Base-by-base conservation (phyloP, 2,888 invertebrate species). In the Synanthedon myopaeformis region DNA sequence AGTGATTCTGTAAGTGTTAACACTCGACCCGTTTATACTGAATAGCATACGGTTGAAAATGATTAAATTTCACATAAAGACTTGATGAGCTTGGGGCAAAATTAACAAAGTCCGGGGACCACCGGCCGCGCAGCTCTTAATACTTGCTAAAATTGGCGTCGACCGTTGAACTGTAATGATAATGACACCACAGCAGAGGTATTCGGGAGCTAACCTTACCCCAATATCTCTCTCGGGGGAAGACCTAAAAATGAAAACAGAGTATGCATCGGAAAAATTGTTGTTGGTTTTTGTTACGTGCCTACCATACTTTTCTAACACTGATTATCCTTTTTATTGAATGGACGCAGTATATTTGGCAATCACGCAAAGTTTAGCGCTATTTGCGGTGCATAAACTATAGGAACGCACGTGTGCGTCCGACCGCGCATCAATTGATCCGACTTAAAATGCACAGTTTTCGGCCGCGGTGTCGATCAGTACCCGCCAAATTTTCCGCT, bases 311-410 rank as follows among this genome's bases (percentile, higher is more conserved):
- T 35, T 35, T 35, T 12, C 13, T 14, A 17, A 17, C 11, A 2
- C 17, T 17, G 17, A 17, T 23, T 5, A 12, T 23, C 8, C 35
- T 35, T 35, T 35, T 8, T 35, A 10, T 35, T 35, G 8, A 35
- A 35, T 35, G 35, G 35, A 35, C 35, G 6, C 35, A 35, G 45
- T 49, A 73, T 72, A 76, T 80, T 85, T 86, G 85, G 85, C 82
- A 82, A 73, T 75, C 72, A 74, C 74, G 72, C 83, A 79, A 78
- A 79, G 82, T 76, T 74, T 72, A 66, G 82, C 67, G 84, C 87
- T 78, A 81, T 80, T 80, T 83, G 84, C 66, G 83, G 82, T 66
- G 69, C 84, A 86, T 86, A 85, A 86, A 86, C 85, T 82, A 84
- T 35, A 10, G 73, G 70, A 74, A 71, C 81, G 76, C 81, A 76